These are phyloP conservation scores for Sepioteuthis lessoniana DNA, from an alignment of 2,888 invertebrate genomes.

Conservation along the genomic window DNA sequence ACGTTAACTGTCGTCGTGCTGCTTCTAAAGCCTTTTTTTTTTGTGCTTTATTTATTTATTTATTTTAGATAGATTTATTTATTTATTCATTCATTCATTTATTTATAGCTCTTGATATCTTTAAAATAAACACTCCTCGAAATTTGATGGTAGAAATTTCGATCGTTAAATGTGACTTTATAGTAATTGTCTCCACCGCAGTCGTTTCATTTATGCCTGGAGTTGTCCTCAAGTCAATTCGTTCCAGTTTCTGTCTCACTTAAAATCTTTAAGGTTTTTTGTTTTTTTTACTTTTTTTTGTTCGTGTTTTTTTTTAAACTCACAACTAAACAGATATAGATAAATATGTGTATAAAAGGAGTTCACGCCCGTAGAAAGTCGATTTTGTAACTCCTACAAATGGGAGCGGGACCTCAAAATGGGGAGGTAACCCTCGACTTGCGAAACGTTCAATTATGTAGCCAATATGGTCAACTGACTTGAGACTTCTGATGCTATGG, in stretches of 20 bases:
- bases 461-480: neutral
- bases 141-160: neutral
- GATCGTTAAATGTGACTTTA: neutral
- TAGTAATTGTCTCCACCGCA: neutral
- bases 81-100: neutral
- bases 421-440: neutral
- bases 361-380: slow-evolving; percentile 23
- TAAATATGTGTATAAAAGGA: neutral
- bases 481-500: neutral
- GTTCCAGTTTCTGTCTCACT: slow-evolving; percentile 33
- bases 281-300: neutral
- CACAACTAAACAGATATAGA: neutral
- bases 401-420: neutral
- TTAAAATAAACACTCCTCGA: neutral
- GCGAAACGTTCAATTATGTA: neutral
- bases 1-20: neutral
- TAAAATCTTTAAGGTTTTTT: neutral
- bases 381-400: slow-evolving; percentile 8
- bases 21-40: neutral
- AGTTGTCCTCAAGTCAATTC: neutral
- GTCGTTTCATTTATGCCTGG: neutral
- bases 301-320: neutral
- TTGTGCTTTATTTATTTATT: neutral
- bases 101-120: neutral
- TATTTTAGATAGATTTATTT: neutral